Evolutionary conservation across 2,113 vertebrate species (phyloP).

Genomic region (Castor canadensis): DNA sequence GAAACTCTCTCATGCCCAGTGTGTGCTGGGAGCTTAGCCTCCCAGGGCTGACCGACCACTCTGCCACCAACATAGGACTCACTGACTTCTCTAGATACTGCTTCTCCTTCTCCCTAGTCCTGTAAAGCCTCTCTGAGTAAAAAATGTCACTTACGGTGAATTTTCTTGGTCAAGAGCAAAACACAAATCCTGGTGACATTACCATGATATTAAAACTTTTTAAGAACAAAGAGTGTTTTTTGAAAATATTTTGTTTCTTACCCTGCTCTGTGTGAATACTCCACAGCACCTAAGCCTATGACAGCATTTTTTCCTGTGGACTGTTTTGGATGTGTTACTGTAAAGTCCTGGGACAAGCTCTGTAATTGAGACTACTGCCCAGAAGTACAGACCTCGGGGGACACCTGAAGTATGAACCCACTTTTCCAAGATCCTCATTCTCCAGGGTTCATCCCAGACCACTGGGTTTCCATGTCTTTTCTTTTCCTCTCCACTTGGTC

Average conservation of each 20-base stretch:
- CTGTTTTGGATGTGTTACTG: neutral
- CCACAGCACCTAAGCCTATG: neutral
- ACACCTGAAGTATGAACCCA: neutral
- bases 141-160: neutral
- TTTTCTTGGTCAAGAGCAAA: neutral
- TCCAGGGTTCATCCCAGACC: neutral
- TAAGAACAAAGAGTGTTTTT: neutral
- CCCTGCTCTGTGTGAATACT: neutral
- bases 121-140: neutral
- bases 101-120: neutral
- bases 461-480: neutral
- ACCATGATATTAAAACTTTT: neutral
- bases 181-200: neutral
- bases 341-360: neutral
- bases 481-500: neutral
- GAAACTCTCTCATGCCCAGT: neutral
- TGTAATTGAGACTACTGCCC: neutral
- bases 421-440: neutral
- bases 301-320: neutral
- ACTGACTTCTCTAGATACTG: neutral
- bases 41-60: neutral
- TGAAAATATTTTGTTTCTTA: neutral
- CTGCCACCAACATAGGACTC: neutral
- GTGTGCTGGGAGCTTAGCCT: accelerated
- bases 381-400: neutral